These are phyloP conservation scores for Empidonax alnorum DNA, from an alignment of 2,113 vertebrate species.

Conservation along the genomic window DNA sequence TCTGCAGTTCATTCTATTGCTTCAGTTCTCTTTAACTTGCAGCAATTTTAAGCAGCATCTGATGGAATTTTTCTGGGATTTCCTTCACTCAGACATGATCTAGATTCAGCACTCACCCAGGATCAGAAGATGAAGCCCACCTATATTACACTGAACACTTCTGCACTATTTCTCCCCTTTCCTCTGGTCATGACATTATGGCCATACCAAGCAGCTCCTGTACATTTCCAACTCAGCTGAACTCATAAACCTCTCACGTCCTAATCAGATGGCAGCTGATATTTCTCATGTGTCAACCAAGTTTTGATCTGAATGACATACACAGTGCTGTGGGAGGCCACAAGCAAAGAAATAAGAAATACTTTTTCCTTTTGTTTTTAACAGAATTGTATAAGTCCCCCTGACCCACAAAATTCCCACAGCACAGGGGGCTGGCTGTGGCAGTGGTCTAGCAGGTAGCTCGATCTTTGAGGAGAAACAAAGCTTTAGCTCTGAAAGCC, in stretches of 20 bases:
- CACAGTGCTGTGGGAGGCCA: not conserved
- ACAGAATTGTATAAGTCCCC: not conserved
- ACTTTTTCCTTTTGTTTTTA: not conserved
- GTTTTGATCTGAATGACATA: not conserved
- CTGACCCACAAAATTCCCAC: not conserved
- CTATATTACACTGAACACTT: accelerated
- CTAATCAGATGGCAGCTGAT: not conserved
- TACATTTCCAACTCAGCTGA: not conserved
- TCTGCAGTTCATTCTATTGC: not conserved
- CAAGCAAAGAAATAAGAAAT: not conserved
- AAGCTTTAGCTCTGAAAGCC: not conserved
- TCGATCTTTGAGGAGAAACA: not conserved
- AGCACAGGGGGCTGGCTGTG: not conserved
- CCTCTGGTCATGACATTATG: not conserved
- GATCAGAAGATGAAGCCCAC: not conserved
- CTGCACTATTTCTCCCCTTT: accelerated
- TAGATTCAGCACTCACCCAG: not conserved
- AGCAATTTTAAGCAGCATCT: not conserved
- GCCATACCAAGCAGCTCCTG: accelerated
- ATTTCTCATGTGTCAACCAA: not conserved
- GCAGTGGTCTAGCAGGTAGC: not conserved
- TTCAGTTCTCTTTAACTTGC: not conserved
- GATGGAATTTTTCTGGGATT: not conserved
- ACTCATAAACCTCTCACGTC: not conserved
- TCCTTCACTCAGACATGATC: not conserved